Evolutionary conservation across 1,140 invertebrate species (phyloP), one percentile per base, ranked within the genome.

Genomic region (Zaprionus tsacasi): DNA sequence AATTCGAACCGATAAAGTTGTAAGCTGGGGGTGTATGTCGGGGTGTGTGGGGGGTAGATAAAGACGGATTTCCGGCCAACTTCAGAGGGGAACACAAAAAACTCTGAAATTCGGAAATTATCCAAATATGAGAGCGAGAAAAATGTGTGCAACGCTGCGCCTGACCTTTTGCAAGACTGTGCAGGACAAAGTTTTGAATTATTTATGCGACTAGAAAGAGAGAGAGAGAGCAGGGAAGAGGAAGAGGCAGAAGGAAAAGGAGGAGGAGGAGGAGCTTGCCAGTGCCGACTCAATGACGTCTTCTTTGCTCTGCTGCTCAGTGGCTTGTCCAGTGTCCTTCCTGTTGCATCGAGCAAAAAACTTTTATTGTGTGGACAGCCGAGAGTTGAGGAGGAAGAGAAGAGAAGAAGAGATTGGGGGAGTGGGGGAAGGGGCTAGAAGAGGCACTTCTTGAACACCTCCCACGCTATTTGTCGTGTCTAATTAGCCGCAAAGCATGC

Each of bases 401-500:
- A 61, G 25, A n/a, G n/a, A n/a, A n/a, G n/a, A n/a, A n/a, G 45
- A 52, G 33, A 38, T 0, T 21, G 12, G 3, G 17, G 10, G 17
- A 12, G 21, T 3, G 17, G 45, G 4, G 40, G n/a, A 6, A 5
- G 40, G 40, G 4, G n/a, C 4, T 45, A 1, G 2, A n/a, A 7
- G 45, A 43, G n/a, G 40, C 13, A n/a, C 40, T 6, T 6, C 7
- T 43, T 43, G n/a, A 43, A 45, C 40, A 25, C 45, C 11, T 30
- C 17, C 10, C 45, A 21, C 10, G 43, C 64, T 38, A 64, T 82
- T 86, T 79, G 75, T 79, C 55, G 43, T 66, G 69, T 61, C 69
- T 86, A 87, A 86, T 86, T 87, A 86, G 82, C 71, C 71, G 59
- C 82, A 87, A 87, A 86, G 79, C 82, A 77, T 87, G 69, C 82